A percentile compares a stretch with the other conserved stretches of the same genome.
phyloP scores from a whole-genome alignment of 2,113 vertebrate genomes.

The Dolichotis patagonum region DNA sequence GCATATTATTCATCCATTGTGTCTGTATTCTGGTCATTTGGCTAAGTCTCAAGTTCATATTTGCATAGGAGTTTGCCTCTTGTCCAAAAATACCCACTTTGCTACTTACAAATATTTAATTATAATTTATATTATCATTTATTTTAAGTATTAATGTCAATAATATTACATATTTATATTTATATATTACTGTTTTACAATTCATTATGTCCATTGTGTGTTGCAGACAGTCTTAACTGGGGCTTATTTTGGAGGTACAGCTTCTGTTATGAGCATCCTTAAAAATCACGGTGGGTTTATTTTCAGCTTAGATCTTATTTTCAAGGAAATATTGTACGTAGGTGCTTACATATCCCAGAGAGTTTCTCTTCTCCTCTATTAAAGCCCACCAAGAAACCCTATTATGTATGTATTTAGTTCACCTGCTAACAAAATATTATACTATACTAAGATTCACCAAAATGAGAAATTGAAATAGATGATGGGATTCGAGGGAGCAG shows the following conservation, averaged over 20 bases:
- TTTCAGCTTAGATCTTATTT: neutral
- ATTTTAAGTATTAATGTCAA: neutral
- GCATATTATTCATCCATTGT: neutral
- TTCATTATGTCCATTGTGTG: neutral
- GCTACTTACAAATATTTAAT: neutral
- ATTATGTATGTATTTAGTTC: neutral
- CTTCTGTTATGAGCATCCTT: neutral
- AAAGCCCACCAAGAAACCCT: neutral
- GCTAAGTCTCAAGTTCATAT: neutral
- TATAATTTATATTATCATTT: neutral
- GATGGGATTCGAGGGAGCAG: neutral
- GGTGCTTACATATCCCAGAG: neutral
- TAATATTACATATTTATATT: neutral
- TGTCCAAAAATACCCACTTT: neutral
- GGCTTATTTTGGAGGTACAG: neutral
- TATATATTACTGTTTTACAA: neutral
- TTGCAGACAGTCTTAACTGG: neutral
- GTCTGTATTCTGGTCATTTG: neutral
- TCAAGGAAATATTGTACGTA: neutral
- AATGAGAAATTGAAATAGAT: constrained; percentile 20
- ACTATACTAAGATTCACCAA: neutral
- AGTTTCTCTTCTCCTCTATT: neutral
- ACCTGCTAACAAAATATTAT: constrained; percentile 36
- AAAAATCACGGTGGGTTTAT: neutral
- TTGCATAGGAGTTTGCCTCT: neutral